phyloP scores from a whole-genome alignment of 2,888 invertebrate species.

The Tuta absoluta region DNA sequence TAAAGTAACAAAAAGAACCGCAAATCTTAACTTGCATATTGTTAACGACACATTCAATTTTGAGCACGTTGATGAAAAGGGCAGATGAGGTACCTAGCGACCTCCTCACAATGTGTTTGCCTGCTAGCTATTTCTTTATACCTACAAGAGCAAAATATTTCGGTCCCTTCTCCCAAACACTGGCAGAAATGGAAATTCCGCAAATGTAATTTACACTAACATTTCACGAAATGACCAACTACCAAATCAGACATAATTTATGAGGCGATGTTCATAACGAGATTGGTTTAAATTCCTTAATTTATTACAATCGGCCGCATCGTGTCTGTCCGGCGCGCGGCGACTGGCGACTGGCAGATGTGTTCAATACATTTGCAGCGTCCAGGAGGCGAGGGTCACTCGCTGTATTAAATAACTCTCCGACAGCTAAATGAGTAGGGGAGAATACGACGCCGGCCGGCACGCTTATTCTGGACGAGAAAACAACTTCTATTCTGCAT shows the following conservation, averaged over 20 bases:
- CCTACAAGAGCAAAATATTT: too few species aligned
- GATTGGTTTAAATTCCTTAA: constrained; percentile 57
- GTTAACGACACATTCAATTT: too few species aligned
- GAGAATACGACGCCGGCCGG: constrained; percentile 57
- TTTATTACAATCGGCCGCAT: constrained; percentile 59
- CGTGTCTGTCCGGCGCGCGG: constrained; percentile 31
- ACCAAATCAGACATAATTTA: constrained; percentile 18
- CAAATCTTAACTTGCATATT: too few species aligned
- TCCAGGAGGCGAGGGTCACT: constrained; percentile 70
- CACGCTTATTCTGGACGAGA: constrained; percentile 47
- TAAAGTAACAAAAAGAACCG: not conserved
- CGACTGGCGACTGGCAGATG: constrained; percentile 65
- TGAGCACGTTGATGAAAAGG: too few species aligned
- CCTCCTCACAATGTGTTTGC: too few species aligned
- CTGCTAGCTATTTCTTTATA: too few species aligned
- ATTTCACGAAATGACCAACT: constrained; percentile 10
- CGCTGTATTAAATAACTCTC: constrained; percentile 78
- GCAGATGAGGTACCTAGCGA: too few species aligned
- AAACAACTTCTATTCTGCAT: not conserved
- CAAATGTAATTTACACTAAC: not conserved
- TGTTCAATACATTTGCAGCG: constrained; percentile 70
- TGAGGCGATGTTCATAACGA: constrained; percentile 19
- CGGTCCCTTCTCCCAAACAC: not conserved
- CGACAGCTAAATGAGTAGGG: constrained; percentile 79
- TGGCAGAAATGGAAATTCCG: not conserved